phyloP scores from a whole-genome alignment of 2,797 vertebrate species.

The Liparis tanakae region DNA sequence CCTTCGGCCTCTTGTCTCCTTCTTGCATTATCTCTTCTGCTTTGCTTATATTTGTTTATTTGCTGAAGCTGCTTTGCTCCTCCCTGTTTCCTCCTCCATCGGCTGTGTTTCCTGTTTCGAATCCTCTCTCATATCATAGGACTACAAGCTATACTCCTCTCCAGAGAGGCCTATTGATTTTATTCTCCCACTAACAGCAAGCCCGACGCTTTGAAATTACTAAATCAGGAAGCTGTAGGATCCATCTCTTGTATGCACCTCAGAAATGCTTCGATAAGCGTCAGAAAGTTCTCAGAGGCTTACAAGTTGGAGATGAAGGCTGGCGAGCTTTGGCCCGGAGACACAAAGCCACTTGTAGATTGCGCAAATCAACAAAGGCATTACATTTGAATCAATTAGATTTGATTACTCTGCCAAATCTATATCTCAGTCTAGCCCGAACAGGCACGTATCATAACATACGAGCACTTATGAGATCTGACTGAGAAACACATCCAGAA shows the following conservation, averaged over 20 bases:
- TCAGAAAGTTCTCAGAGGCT: conserved; percentile 68
- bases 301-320: conserved; percentile 61
- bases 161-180: conserved; percentile 78
- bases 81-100: conserved; percentile 71
- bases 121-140: conserved; percentile 70
- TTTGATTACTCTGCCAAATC: conserved; percentile 43
- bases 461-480: background rate
- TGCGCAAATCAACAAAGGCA: conserved; percentile 49
- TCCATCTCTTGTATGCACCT: conserved; percentile 73
- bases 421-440: conserved; percentile 2
- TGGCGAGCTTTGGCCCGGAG: conserved; percentile 40
- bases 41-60: conserved; percentile 83
- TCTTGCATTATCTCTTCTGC: conserved; percentile 78
- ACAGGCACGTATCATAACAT: background rate
- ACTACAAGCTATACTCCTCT: conserved; percentile 72
- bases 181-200: conserved; percentile 75
- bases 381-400: conserved; percentile 47
- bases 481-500: conserved; percentile 3
- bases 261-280: conserved; percentile 65
- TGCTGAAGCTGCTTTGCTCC: conserved; percentile 69
- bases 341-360: conserved; percentile 47
- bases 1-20: conserved; percentile 82
- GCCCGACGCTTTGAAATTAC: conserved; percentile 77
- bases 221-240: conserved; percentile 82
- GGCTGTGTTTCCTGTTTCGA: conserved; percentile 71